Percentiles rank a stretch among this genome's conserved stretches.
Conservation (phyloP, 1,140 invertebrate genomes). For the Apolygus lucorum region DNA sequence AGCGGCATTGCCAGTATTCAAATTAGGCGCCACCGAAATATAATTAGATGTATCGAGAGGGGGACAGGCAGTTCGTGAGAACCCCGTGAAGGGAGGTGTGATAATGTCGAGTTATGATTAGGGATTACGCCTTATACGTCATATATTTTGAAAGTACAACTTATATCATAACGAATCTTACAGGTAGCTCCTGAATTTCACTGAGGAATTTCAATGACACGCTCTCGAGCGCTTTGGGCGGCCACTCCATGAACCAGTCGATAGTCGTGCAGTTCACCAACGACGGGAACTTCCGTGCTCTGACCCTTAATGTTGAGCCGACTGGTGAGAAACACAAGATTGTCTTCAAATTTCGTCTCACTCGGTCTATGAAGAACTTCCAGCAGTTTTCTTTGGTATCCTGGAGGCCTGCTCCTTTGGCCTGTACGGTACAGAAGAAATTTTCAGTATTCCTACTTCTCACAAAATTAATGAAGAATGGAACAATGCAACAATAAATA, state of each 20-base stretch:
- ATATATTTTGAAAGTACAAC: no score
- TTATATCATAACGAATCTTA: no score
- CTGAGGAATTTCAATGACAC: slow-evolving; percentile 76
- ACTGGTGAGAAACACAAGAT: slow-evolving; percentile 89
- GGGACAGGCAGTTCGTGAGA: no score
- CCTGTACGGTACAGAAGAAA: slow-evolving; percentile 37
- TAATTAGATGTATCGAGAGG: no score
- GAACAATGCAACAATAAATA: no score
- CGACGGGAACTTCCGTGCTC: slow-evolving; percentile 86
- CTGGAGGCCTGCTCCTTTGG: slow-evolving; percentile 64
- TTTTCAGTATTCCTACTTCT: not conserved
- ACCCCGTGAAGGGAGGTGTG: no score
- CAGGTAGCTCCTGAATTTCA: slow-evolving; percentile 61
- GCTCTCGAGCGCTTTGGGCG: slow-evolving; percentile 77
- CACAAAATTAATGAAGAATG: not conserved
- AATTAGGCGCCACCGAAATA: no score
- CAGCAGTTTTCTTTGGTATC: slow-evolving; percentile 91
- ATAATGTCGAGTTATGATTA: no score
- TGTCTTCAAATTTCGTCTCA: slow-evolving; percentile 63
- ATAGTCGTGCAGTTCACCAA: slow-evolving; percentile 89
- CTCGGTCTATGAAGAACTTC: slow-evolving; percentile 89
- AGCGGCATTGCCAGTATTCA: no score
- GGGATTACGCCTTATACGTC: no score
- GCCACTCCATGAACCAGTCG: slow-evolving; percentile 96
- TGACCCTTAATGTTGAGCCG: slow-evolving; percentile 69